A percentile compares a stretch with the other conserved stretches of the same genome.
phyloP scores from a whole-genome alignment of 2,797 vertebrate species.

The Clarias platycephalus region DNA sequence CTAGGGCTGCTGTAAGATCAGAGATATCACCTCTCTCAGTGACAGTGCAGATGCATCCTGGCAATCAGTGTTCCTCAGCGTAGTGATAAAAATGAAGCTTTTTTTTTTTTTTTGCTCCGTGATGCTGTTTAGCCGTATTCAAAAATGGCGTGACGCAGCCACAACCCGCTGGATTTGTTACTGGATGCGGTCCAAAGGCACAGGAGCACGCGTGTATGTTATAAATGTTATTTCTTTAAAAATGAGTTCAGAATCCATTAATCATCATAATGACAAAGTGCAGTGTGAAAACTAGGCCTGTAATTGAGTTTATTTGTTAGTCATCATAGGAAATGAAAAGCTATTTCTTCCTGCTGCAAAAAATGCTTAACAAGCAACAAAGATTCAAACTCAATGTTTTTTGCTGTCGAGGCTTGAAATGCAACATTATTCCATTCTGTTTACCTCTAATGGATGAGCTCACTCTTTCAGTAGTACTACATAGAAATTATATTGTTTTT shows the following conservation, averaged over 20 bases:
- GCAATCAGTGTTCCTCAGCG: conserved; percentile 22
- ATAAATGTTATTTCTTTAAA: background rate
- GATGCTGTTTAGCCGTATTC: background rate
- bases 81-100: conserved; percentile 5
- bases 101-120: conserved; percentile 19
- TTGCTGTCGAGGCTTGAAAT: background rate
- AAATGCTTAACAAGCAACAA: conserved; percentile 5
- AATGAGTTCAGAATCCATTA: background rate
- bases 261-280: conserved; percentile 5
- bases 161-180: background rate
- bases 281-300: background rate
- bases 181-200: background rate
- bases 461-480: background rate
- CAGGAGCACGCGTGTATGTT: background rate
- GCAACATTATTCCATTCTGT: background rate
- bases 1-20: conserved; percentile 33
- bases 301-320: conserved; percentile 6
- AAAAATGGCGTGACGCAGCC: background rate
- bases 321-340: background rate
- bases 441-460: background rate
- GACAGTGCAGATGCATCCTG: conserved; percentile 19
- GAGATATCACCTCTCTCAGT: conserved; percentile 23
- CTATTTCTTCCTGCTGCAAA: background rate
- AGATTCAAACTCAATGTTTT: background rate
- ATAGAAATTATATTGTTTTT: background rate